Conservation (phyloP, 92 coral and sea anemone genomes). For the Montipora capitata region DNA sequence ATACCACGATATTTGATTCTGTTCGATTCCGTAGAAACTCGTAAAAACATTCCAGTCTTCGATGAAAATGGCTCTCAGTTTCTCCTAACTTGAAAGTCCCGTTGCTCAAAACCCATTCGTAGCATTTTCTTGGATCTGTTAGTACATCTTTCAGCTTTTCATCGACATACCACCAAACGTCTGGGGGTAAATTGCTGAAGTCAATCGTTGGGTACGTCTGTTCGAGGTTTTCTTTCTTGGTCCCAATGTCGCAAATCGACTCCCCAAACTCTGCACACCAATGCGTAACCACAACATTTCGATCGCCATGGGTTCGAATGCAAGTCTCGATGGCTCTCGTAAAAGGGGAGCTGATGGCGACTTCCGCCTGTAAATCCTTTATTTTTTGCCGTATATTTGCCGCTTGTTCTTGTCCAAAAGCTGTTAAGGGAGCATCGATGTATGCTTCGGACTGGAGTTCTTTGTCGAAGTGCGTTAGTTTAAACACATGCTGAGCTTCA, state of each 20-base stretch:
- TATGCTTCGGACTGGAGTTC: slow-evolving; percentile 26
- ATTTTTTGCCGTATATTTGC: slow-evolving; percentile 23
- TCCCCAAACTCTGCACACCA: slow-evolving; percentile 72
- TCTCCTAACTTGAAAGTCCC: slow-evolving; percentile 37
- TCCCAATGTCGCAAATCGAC: slow-evolving; percentile 80
- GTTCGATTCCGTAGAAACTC: slow-evolving; percentile 47
- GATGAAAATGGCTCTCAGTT: slow-evolving; percentile 40
- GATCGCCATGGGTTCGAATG: slow-evolving; percentile 59
- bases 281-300: slow-evolving; percentile 61
- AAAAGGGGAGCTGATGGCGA: slow-evolving; percentile 79
- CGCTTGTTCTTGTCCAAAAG: slow-evolving; percentile 70
- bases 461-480: not conserved
- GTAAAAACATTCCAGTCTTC: slow-evolving; percentile 64
- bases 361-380: slow-evolving; percentile 44
- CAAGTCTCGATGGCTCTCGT: slow-evolving; percentile 73
- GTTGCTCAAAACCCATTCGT: slow-evolving; percentile 46
- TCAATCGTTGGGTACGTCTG: slow-evolving; percentile 60
- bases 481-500: slow-evolving; percentile 16
- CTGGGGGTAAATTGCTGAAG: slow-evolving; percentile 36
- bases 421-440: slow-evolving; percentile 63
- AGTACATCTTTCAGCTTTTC: slow-evolving; percentile 30
- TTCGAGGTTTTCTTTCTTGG: slow-evolving; percentile 25
- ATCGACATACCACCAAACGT: slow-evolving; percentile 73
- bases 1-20: slow-evolving; percentile 71
- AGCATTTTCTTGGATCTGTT: slow-evolving; percentile 36